phyloP scores from a whole-genome alignment of 2,797 vertebrate genomes.

The Pterois miles region DNA sequence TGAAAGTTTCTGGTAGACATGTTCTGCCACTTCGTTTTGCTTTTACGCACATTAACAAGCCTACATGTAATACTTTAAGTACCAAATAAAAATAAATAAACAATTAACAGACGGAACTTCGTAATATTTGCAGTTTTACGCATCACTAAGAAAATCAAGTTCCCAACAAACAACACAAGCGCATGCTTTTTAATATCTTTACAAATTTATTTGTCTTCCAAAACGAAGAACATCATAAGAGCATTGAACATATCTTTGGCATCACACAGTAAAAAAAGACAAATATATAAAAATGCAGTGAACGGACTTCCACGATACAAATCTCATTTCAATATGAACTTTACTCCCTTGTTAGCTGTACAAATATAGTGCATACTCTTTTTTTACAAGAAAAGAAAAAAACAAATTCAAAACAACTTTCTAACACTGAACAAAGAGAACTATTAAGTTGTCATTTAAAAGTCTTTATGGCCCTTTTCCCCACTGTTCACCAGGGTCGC shows the following conservation, averaged over 20 bases:
- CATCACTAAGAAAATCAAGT: not conserved
- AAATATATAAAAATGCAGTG: slow-evolving; percentile 92
- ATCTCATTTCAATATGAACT: slow-evolving; percentile 99
- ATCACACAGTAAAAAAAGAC: slow-evolving; percentile 88
- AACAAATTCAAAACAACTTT: slow-evolving; percentile 61
- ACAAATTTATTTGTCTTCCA: slow-evolving; percentile 92
- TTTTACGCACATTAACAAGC: not conserved
- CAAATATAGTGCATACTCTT: slow-evolving; percentile 94
- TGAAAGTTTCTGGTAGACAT: not conserved
- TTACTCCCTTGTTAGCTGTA: slow-evolving; percentile 89
- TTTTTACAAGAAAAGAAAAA: slow-evolving; percentile 80
- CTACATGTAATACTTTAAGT: fast-evolving
- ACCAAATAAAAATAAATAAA: not conserved
- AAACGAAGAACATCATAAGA: slow-evolving; percentile 89
- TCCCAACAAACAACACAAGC: slow-evolving; percentile 28
- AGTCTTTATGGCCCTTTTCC: slow-evolving; percentile 59
- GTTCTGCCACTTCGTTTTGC: not conserved
- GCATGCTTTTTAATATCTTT: slow-evolving; percentile 58
- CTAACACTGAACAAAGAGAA: slow-evolving; percentile 75
- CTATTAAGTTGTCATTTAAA: slow-evolving; percentile 74
- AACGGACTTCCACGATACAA: slow-evolving; percentile 93
- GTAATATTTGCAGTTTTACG: not conserved
- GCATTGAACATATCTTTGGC: slow-evolving; percentile 96
- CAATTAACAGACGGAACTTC: not conserved
- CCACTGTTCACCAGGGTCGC: slow-evolving; percentile 92